Evolutionary conservation across 2,888 invertebrate species (phyloP).

Genomic region (Alsophila aescularia): DNA sequence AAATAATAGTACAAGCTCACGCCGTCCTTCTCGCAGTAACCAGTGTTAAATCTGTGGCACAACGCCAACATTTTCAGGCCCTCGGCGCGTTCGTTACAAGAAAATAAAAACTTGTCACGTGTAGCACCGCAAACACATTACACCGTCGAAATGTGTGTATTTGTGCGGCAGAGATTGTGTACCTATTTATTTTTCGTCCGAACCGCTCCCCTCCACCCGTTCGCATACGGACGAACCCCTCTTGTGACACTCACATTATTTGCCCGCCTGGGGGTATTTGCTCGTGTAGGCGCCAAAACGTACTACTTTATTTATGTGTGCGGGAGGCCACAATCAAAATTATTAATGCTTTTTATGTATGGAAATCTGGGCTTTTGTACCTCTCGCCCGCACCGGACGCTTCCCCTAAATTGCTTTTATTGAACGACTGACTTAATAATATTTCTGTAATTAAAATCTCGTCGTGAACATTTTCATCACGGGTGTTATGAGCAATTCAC

Average conservation of each 20-base stretch:
- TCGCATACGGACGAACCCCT: conserved; percentile 36
- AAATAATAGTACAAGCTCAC: no score
- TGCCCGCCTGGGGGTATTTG: conserved; percentile 65
- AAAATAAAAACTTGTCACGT: conserved; percentile 57
- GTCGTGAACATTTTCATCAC: conserved; percentile 66
- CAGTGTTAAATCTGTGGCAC: background rate
- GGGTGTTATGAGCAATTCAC: conserved; percentile 63
- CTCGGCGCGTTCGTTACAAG: conserved; percentile 38
- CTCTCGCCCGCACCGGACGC: conserved; percentile 25
- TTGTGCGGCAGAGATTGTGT: conserved; percentile 73
- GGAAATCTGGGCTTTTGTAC: conserved; percentile 73
- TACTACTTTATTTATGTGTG: conserved; percentile 74
- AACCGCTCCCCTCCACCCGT: conserved; percentile 42
- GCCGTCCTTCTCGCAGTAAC: no score
- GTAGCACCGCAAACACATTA: conserved; percentile 77
- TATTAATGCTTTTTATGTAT: conserved; percentile 78
- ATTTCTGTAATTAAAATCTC: conserved; percentile 80
- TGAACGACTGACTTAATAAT: conserved; percentile 76
- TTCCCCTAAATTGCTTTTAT: conserved; percentile 72
- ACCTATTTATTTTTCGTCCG: conserved; percentile 76
- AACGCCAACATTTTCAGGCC: conserved; percentile 15
- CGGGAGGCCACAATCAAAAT: conserved; percentile 72
- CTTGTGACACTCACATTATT: conserved; percentile 69
- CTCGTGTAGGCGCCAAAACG: conserved; percentile 63
- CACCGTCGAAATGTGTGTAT: conserved; percentile 69